phyloP scores from a whole-genome alignment of 2,888 invertebrate genomes.

The Morpho deidamia region DNA sequence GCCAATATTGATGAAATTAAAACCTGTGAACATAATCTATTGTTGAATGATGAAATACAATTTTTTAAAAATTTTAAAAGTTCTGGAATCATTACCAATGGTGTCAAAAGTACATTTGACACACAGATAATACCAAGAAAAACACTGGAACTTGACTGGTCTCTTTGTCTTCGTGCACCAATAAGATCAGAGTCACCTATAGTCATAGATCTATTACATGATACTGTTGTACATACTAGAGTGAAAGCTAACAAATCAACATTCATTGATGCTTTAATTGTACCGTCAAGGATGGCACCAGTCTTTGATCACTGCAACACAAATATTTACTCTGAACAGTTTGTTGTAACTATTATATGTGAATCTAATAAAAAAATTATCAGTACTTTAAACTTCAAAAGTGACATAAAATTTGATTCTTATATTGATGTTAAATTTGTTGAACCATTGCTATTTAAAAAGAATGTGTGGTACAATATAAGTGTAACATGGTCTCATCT shows the following conservation, averaged over 20 bases:
- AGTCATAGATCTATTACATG: constrained; percentile 48
- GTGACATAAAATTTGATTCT: constrained; percentile 62
- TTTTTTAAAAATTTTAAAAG: constrained; percentile 19
- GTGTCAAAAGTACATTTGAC: constrained; percentile 26
- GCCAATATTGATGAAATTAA: constrained; percentile 59
- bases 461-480: constrained; percentile 65
- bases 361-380: constrained; percentile 54
- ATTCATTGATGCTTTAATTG: constrained; percentile 61
- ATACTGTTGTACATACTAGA: constrained; percentile 48
- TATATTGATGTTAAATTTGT: constrained; percentile 57
- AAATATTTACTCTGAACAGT: constrained; percentile 59
- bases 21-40: constrained; percentile 46
- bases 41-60: constrained; percentile 35
- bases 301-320: constrained; percentile 51
- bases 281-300: constrained; percentile 66
- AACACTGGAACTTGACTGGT: constrained; percentile 53
- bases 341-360: constrained; percentile 52
- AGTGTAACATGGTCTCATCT: constrained; percentile 59
- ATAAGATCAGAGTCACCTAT: constrained; percentile 61
- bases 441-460: constrained; percentile 62
- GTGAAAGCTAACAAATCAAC: constrained; percentile 64
- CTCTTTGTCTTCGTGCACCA: constrained; percentile 57
- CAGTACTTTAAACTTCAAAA: constrained; percentile 52
- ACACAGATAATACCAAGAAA: constrained; percentile 38
- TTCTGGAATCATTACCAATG: constrained; percentile 26